Evolutionary conservation across 1,140 invertebrate species (phyloP).

Genomic region (Polyergus mexicanus): DNA sequence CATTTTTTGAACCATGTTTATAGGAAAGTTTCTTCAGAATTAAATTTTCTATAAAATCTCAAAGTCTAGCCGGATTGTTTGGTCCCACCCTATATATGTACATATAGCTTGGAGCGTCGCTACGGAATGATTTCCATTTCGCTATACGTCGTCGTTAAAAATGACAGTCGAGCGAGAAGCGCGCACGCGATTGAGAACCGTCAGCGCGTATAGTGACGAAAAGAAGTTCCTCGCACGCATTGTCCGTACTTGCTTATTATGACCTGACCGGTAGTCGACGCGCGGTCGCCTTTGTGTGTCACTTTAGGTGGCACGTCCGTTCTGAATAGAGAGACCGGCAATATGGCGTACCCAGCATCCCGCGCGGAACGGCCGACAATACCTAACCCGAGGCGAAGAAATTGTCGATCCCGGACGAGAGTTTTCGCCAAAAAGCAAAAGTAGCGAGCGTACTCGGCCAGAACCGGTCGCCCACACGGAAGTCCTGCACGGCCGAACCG

Average conservation of each 20-base stretch:
- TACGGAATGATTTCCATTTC: conserved; percentile 33
- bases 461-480: conserved; percentile 68
- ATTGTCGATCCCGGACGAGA: neutral
- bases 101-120: neutral
- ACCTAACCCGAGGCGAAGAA: conserved; percentile 21
- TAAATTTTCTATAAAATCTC: too few species aligned
- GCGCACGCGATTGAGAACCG: conserved; percentile 62
- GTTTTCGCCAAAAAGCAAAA: conserved; percentile 62
- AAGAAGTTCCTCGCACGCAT: conserved; percentile 72
- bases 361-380: neutral
- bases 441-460: conserved; percentile 17
- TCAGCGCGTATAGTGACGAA: conserved; percentile 23
- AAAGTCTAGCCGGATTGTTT: too few species aligned
- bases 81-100: too few species aligned
- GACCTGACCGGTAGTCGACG: conserved; percentile 71
- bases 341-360: conserved; percentile 32
- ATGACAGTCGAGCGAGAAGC: neutral
- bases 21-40: too few species aligned
- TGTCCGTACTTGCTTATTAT: conserved; percentile 75
- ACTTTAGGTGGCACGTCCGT: conserved; percentile 70
- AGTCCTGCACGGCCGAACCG: conserved; percentile 54
- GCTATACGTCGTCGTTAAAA: conserved; percentile 4
- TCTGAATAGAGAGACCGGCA: conserved; percentile 63
- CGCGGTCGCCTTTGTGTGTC: conserved; percentile 72
- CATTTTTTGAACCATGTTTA: too few species aligned